Conservation (phyloP, 1,140 invertebrate species). For the Hypothenemus hampei region DNA sequence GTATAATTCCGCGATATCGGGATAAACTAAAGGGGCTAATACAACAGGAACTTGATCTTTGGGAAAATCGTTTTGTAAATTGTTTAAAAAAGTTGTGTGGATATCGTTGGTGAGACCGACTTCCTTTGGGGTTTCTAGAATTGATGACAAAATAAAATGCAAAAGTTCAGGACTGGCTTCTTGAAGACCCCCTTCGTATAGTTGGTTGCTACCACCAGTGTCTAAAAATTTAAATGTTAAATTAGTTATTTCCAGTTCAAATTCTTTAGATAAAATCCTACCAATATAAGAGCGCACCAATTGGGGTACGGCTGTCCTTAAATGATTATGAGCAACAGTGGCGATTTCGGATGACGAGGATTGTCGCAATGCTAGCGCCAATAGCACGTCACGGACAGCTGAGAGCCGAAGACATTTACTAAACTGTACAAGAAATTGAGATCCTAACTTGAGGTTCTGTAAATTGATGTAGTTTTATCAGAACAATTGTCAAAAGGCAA, state of each 20-base stretch:
- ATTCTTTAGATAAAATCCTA: conserved; percentile 12
- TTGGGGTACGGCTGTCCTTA: conserved; percentile 77
- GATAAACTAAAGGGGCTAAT: conserved; percentile 80
- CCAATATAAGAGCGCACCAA: conserved; percentile 77
- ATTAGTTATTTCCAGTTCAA: too few species aligned
- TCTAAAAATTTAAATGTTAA: conserved; percentile 41
- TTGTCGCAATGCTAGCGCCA: conserved; percentile 76
- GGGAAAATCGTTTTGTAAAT: conserved; percentile 80
- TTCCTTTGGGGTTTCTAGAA: conserved; percentile 54
- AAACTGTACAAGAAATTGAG: conserved; percentile 74
- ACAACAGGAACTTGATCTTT: conserved; percentile 81
- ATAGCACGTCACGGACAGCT: conserved; percentile 82
- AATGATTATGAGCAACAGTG: conserved; percentile 66
- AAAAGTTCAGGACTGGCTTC: conserved; percentile 83
- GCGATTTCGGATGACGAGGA: conserved; percentile 72
- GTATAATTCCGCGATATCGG: conserved; percentile 67
- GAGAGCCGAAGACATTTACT: conserved; percentile 79
- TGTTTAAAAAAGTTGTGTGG: conserved; percentile 74
- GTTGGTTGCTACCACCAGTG: conserved; percentile 61
- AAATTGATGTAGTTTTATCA: background rate
- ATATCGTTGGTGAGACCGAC: conserved; percentile 63
- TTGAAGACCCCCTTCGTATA: conserved; percentile 76
- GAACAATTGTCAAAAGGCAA: background rate
- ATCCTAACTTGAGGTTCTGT: conserved; percentile 67
- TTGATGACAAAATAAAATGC: conserved; percentile 69